Base-by-base conservation (phyloP, 1,140 invertebrate genomes). In the Drosophila santomea region DNA sequence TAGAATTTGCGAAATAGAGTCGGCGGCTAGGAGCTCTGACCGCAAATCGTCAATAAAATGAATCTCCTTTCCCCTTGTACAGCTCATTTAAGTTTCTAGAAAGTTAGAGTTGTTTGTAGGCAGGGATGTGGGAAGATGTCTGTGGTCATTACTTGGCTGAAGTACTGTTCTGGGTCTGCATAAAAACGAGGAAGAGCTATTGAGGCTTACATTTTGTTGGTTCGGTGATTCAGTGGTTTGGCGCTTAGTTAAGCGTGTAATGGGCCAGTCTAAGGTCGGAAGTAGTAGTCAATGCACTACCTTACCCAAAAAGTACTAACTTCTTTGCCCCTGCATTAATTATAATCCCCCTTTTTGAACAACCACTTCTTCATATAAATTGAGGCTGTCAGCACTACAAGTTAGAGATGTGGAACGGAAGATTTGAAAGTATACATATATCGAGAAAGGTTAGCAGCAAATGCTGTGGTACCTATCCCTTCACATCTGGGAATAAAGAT, bases 171-270 rank as follows among this genome's bases (percentile, higher is more conserved):
- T 35, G 17, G 14, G n/a, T 23, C 7, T 32, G 32, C 32, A 32
- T 32, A 32, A 3, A 32, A 32, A 10, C 1, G 7, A 2, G 7
- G 32, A 32, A 15, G 14, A 35, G 36, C 28, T 35, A 8, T 14
- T 47, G 39, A 15, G 39, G 35, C 25, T 36, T n/a, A 41, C 44
- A 45, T 64, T 63, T 88, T 82, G 81, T 85, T 86, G 81, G 78
- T 88, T 82, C 78, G 74, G 52, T 82, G 74, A 63, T 47, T 44
- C 43, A 3, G n/a, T 20, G 74, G 74, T 43, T 68, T 47, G 75
- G 60, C 54, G 67, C 58, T 89, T 82, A 83, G 84, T 89, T 89
- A 83, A 89, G 84, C 83, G 83, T 88, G 72, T 88, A 88, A 88
- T 89, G 50, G 81, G 56, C 68, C 61, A 36, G 17, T n/a, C 55